Percentiles rank a stretch among this genome's conserved stretches.
Evolutionary conservation across 2,888 invertebrate genomes (phyloP).

Genomic region (Heliconius ethilla): DNA sequence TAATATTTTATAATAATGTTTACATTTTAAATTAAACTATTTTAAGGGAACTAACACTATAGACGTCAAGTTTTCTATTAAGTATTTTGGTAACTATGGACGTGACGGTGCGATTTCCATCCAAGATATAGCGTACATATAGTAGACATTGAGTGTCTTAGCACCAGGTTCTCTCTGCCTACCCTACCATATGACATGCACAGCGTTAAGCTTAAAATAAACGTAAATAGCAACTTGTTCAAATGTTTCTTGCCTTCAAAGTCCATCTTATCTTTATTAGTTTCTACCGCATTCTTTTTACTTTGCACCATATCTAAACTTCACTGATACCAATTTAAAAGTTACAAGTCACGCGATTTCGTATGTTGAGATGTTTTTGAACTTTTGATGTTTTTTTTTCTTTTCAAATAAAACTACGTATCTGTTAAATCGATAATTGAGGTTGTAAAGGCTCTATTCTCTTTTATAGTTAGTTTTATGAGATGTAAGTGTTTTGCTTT

Average conservation of each 20-base stretch:
- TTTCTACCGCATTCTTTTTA: background rate
- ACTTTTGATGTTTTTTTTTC: slow-evolving; percentile 47
- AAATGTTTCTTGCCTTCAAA: background rate
- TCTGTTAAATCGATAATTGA: slow-evolving; percentile 40
- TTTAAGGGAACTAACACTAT: too few species aligned
- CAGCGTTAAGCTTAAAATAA: too few species aligned
- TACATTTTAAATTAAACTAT: too few species aligned
- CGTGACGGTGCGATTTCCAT: too few species aligned
- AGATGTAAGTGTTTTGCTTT: background rate
- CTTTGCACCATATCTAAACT: slow-evolving; percentile 36
- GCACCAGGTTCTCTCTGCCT: background rate
- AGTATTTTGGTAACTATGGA: too few species aligned
- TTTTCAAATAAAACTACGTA: slow-evolving; percentile 17
- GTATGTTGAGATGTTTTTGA: slow-evolving; percentile 66
- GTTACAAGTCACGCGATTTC: slow-evolving; percentile 68
- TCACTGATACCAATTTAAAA: slow-evolving; percentile 59
- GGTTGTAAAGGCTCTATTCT: slow-evolving; percentile 26
- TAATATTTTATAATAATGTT: too few species aligned
- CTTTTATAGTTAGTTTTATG: slow-evolving; percentile 7
- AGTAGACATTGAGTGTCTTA: background rate
- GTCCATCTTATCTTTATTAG: background rate
- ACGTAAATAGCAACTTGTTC: background rate
- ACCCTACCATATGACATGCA: too few species aligned
- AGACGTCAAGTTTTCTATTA: too few species aligned
- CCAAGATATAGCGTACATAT: too few species aligned